phyloP scores from a whole-genome alignment of 2,797 vertebrate genomes.

The Thalassophryne amazonica region DNA sequence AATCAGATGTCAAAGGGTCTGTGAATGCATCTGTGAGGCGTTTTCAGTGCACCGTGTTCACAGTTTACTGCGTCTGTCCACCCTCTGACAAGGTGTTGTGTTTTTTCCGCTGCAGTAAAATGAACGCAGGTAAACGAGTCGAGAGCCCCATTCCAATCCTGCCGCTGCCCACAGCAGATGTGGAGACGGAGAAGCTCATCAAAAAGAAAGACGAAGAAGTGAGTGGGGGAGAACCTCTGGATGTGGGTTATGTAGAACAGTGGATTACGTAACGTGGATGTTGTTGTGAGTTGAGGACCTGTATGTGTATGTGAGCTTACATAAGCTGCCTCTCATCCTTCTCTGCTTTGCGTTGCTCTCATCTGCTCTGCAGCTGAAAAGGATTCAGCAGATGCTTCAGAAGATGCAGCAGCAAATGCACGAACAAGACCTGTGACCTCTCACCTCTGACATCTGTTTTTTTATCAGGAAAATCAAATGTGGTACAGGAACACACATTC shows the following conservation, averaged over 20 bases:
- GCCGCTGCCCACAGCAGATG: slow-evolving; percentile 86
- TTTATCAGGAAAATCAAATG: not conserved
- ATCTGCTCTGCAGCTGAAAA: slow-evolving; percentile 79
- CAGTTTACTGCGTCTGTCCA: no score
- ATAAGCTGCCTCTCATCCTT: slow-evolving; percentile 11
- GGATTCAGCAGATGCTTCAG: slow-evolving; percentile 98
- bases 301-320: slow-evolving; percentile 15
- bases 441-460: not conserved
- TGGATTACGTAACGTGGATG: slow-evolving; percentile 5
- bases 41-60: no score
- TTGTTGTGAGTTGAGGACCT: slow-evolving; percentile 16
- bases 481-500: no score
- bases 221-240: slow-evolving; percentile 7
- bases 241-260: slow-evolving; percentile 1
- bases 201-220: slow-evolving; percentile 97
- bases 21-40: no score
- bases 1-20: no score
- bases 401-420: slow-evolving; percentile 99
- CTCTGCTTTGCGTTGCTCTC: not conserved
- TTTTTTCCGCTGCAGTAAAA: slow-evolving; percentile 76
- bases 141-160: slow-evolving; percentile 92
- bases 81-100: no score
- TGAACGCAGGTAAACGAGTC: slow-evolving; percentile 89
- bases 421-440: slow-evolving; percentile 92
- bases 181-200: slow-evolving; percentile 92